phyloP scores from a whole-genome alignment of 2,888 invertebrate species.

The Drosophila phalerata region DNA sequence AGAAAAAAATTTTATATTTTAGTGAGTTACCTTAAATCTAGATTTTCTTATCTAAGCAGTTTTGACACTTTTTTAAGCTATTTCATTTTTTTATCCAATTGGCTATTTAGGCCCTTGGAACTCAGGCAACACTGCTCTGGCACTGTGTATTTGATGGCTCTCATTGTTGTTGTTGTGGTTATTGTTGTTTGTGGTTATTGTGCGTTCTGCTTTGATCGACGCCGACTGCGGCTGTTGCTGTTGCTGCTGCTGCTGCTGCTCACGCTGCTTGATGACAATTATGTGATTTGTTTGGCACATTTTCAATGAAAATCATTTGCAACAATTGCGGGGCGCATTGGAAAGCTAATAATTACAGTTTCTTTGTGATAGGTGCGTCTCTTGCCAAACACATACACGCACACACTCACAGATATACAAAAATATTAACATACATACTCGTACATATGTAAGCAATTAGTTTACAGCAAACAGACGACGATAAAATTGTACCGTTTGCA shows the following conservation, averaged over 20 bases:
- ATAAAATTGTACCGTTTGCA: slow-evolving; percentile 7
- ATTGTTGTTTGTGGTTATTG: slow-evolving; percentile 18
- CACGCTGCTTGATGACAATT: slow-evolving; percentile 37
- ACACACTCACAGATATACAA: neutral
- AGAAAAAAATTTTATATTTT: no score
- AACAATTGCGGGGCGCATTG: slow-evolving; percentile 25
- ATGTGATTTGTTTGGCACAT: slow-evolving; percentile 44
- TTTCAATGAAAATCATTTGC: slow-evolving; percentile 44
- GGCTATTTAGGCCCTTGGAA: neutral
- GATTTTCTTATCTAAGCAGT: neutral
- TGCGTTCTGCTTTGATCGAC: slow-evolving; percentile 40
- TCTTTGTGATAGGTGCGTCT: slow-evolving; percentile 26
- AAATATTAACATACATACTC: neutral
- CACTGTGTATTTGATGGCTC: slow-evolving; percentile 6
- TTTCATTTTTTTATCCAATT: neutral
- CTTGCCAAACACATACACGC: slow-evolving; percentile 19
- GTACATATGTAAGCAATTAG: slow-evolving; percentile 8
- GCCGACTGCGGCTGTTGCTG: slow-evolving; percentile 5
- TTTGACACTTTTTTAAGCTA: neutral
- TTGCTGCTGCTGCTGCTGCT: slow-evolving; percentile 5
- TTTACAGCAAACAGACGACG: slow-evolving; percentile 12
- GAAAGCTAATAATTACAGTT: slow-evolving; percentile 43
- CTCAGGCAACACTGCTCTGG: neutral
- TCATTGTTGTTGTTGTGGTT: slow-evolving; percentile 4
- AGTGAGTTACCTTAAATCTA: neutral